These are phyloP conservation scores for Agrotis clavis DNA, from an alignment of 2,888 invertebrate species.

Conservation along the genomic window DNA sequence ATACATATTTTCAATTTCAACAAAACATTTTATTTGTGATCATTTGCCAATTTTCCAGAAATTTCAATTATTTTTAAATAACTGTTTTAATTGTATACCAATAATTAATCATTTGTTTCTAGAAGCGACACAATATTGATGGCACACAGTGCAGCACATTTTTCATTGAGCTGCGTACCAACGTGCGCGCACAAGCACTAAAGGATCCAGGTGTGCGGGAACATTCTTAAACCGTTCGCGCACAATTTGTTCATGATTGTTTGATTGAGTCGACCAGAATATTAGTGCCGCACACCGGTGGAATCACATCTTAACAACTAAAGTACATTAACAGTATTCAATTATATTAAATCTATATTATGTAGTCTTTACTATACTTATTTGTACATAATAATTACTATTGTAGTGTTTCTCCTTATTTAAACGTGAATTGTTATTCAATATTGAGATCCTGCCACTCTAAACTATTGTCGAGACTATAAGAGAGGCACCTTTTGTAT, in stretches of 20 bases:
- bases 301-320: not conserved
- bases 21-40: not conserved
- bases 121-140: not conserved
- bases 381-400: conserved; percentile 6
- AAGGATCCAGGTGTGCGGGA: no score
- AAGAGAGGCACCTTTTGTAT: not conserved
- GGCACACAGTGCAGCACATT: no score
- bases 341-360: conserved; percentile 10
- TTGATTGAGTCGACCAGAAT: no score
- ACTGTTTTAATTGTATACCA: conserved; percentile 1
- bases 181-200: no score
- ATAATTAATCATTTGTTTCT: conserved; percentile 7
- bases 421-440: conserved; percentile 1
- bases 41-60: not conserved
- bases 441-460: not conserved
- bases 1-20: no score
- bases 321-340: not conserved
- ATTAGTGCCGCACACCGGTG: not conserved
- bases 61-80: not conserved
- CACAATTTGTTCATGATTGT: no score
- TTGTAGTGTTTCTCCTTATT: not conserved
- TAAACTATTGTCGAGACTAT: not conserved
- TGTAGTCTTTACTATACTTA: not conserved
- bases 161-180: no score
- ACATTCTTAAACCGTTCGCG: no score